Evolutionary conservation across 2,888 invertebrate species (phyloP).

Genomic region (Dasysyrphus albostriatus): DNA sequence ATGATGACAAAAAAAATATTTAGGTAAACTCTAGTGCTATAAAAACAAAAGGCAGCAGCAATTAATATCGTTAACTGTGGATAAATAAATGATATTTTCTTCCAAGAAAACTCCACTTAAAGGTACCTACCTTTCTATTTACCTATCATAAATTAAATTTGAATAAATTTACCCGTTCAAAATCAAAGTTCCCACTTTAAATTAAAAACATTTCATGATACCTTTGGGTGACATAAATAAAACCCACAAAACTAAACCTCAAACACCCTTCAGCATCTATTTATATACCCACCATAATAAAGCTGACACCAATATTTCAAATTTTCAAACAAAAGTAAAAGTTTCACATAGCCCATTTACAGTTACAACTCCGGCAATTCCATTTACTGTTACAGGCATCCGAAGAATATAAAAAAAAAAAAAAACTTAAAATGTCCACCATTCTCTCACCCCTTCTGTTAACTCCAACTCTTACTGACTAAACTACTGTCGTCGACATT

Average conservation of each 20-base stretch:
- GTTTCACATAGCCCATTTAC: conserved; percentile 65
- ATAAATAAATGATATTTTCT: no score
- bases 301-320: conserved; percentile 49
- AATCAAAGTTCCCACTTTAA: background rate
- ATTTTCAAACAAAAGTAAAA: conserved; percentile 70
- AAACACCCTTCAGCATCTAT: background rate
- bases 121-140: no score
- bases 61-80: no score
- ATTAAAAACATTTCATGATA: background rate
- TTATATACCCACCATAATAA: background rate
- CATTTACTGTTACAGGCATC: conserved; percentile 35
- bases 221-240: conserved; percentile 36
- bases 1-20: no score
- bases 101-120: no score
- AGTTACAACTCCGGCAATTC: conserved; percentile 11
- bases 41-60: no score
- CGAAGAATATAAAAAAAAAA: background rate
- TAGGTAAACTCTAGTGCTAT: no score
- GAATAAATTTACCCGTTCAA: background rate
- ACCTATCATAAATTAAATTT: background rate
- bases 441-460: conserved; percentile 33
- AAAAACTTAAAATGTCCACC: conserved; percentile 22
- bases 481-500: background rate
- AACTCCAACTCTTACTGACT: conserved; percentile 16
- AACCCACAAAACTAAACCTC: conserved; percentile 2